These are phyloP conservation scores for Nezara viridula DNA, from an alignment of 2,888 invertebrate species.

Conservation along the genomic window DNA sequence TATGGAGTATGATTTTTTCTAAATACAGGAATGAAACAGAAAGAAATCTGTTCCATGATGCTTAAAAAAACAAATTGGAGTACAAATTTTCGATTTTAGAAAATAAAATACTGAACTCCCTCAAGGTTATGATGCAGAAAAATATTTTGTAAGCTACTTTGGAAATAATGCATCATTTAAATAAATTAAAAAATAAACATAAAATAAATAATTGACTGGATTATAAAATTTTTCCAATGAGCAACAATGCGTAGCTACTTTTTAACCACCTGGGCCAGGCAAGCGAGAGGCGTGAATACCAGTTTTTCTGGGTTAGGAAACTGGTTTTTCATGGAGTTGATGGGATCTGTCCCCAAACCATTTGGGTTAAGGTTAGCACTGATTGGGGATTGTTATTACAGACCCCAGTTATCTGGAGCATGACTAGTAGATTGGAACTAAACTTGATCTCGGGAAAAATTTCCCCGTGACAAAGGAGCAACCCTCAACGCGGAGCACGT, in stretches of 20 bases:
- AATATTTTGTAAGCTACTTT: too few species aligned
- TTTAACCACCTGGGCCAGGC: not conserved
- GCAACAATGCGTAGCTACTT: not conserved
- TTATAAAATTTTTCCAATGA: not conserved
- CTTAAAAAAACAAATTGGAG: too few species aligned
- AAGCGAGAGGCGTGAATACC: not conserved
- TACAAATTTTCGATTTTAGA: too few species aligned
- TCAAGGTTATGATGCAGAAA: too few species aligned
- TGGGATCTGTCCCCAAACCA: constrained; percentile 30
- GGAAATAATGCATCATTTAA: too few species aligned
- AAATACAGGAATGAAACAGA: too few species aligned
- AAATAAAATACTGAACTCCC: too few species aligned
- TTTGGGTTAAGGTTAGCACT: constrained; percentile 6
- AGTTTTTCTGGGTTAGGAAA: constrained; percentile 27
- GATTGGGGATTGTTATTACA: constrained; percentile 27
- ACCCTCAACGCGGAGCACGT: constrained; percentile 1
- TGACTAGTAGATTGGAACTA: constrained; percentile 23
- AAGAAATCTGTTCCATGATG: too few species aligned
- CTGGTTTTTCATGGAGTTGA: constrained; percentile 23
- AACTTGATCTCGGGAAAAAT: constrained; percentile 20
- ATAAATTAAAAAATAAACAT: too few species aligned
- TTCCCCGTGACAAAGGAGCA: constrained; percentile 8
- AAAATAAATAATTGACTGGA: not conserved
- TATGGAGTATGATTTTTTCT: too few species aligned
- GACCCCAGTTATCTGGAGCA: not conserved